Conservation (phyloP, 2,797 vertebrate genomes). For the Falco rusticolus region DNA sequence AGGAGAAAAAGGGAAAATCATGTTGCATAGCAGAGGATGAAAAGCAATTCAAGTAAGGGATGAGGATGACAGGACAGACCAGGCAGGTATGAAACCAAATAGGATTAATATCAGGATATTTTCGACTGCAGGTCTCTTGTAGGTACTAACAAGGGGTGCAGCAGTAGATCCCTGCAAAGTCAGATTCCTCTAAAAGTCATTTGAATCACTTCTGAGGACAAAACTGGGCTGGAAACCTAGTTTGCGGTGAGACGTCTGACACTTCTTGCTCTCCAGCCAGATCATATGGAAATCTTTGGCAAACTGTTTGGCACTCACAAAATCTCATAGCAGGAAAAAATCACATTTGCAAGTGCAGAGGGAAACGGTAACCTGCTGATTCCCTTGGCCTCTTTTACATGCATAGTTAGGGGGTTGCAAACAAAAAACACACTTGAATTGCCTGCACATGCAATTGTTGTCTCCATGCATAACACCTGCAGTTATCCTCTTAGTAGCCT, state of each 20-base stretch:
- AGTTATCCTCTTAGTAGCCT: neutral
- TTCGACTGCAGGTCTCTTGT: neutral
- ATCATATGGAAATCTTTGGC: slow-evolving; percentile 59
- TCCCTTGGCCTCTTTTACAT: neutral
- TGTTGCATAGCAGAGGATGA: neutral
- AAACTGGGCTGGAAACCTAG: slow-evolving; percentile 35
- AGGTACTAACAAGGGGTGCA: neutral
- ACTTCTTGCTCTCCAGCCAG: slow-evolving; percentile 59
- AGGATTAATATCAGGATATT: neutral
- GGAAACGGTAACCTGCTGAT: slow-evolving; percentile 37
- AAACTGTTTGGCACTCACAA: slow-evolving; percentile 2
- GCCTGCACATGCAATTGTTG: neutral
- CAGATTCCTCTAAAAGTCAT: slow-evolving; percentile 5
- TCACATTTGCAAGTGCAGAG: slow-evolving; percentile 49
- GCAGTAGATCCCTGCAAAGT: neutral
- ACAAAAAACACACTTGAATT: neutral
- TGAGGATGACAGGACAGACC: neutral
- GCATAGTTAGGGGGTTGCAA: neutral
- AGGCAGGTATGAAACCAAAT: neutral
- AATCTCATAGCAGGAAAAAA: slow-evolving; percentile 32
- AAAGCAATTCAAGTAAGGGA: neutral
- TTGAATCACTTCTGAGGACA: slow-evolving; percentile 20
- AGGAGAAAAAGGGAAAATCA: neutral
- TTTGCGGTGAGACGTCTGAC: slow-evolving; percentile 46
- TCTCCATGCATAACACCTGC: neutral